phyloP scores from a whole-genome alignment of 1,140 invertebrate genomes.

The Drosophila subobscura region DNA sequence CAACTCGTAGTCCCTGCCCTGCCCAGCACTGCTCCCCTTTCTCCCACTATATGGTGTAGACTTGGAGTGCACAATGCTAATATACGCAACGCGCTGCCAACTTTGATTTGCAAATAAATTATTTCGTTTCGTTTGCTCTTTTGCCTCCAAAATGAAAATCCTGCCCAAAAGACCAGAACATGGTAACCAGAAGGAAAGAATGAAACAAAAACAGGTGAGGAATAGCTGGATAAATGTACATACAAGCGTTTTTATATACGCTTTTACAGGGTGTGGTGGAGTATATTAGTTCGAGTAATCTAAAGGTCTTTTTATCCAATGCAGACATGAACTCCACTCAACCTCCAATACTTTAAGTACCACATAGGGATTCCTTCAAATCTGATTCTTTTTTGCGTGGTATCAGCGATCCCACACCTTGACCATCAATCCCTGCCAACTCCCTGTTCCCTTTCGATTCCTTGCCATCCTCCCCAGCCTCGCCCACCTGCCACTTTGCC shows the following conservation, averaged over 20 bases:
- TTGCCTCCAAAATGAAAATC: constrained; percentile 52
- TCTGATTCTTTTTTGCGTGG: not conserved
- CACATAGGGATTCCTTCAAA: not conserved
- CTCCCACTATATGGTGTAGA: not conserved
- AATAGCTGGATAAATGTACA: constrained; percentile 38
- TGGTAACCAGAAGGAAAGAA: not conserved
- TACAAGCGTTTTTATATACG: constrained; percentile 30
- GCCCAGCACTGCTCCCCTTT: not conserved
- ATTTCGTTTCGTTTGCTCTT: constrained; percentile 57
- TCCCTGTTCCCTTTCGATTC: not conserved
- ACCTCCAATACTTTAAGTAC: not conserved
- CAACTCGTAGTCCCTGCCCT: not conserved
- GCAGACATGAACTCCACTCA: too few species aligned
- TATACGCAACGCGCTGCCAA: constrained; percentile 77
- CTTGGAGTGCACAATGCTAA: constrained; percentile 70
- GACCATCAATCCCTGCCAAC: not conserved
- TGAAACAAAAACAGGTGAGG: constrained; percentile 45
- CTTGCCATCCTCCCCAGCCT: not conserved
- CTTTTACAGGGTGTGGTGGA: constrained; percentile 1
- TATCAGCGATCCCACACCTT: not conserved
- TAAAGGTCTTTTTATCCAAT: too few species aligned
- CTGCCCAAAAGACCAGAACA: constrained; percentile 27
- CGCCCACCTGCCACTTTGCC: constrained; percentile 1
- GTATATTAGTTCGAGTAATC: not conserved
- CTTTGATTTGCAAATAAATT: constrained; percentile 82